Base-by-base conservation (phyloP, 2,888 invertebrate genomes). In the Flexamia atlantica region DNA sequence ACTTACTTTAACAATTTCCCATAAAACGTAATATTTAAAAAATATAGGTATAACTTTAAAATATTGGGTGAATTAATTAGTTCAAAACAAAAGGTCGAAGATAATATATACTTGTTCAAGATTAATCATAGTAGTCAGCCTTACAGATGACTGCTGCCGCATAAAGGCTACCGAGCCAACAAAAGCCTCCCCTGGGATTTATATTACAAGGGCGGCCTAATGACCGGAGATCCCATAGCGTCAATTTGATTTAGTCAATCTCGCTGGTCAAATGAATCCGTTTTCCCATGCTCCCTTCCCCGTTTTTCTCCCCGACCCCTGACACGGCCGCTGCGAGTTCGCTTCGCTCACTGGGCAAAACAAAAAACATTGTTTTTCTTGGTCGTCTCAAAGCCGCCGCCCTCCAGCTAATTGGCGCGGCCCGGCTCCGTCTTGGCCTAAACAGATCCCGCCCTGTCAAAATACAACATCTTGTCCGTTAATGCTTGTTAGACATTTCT, bases 351-450 rank as follows among this genome's bases (percentile, higher is more conserved):
- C 76, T 50, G 14, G 20, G 46, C 46, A 36, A 79, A 79, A 79
- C 79, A 79, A 79, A 79, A n/a, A 79, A 79, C 79, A 79, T 79
- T 79, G 79, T 79, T 79, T 79, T 57, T 25, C 79, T 25, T 57
- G 10, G 50, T 20, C 50, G 30, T 30, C 32, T 50, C 83, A 53
- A 46, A 60, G 83, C 72, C 50, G 72, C 42, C 70, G 50, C 84
- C 85, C 64, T 80, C 60, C 74, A 32, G 1, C 79, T 79, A 79
- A 79, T 79, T 79, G 79, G 79, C 5, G 46, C 9, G 7, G 72
- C 30, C 68, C 12, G 23, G 60, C 60, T 10, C 4, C 28, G 70
- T 20, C 70, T 30, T 12, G 70, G 40, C 40, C 70, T 70, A 70
- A 70, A 40, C 40, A 70, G 70, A 40, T 70, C 40, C 32, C 32